phyloP scores from a whole-genome alignment of 2,888 invertebrate genomes.

The Drosophila bunnanda region DNA sequence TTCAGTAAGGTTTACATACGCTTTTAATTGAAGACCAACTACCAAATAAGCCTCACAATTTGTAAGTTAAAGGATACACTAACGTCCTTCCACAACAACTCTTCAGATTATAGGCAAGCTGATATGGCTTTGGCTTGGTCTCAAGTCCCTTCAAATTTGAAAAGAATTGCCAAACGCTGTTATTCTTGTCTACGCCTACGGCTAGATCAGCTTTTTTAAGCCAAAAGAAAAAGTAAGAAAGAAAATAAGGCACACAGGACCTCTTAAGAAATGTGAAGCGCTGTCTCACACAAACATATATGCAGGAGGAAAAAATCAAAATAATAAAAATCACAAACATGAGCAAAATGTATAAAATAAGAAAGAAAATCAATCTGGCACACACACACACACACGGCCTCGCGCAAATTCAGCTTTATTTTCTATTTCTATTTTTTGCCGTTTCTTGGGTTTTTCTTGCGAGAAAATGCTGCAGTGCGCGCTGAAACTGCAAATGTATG shows the following conservation, averaged over 20 bases:
- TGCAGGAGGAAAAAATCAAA: slow-evolving; percentile 30
- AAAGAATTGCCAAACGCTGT: slow-evolving; percentile 23
- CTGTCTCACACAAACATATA: neutral
- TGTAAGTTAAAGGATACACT: neutral
- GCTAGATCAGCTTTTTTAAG: slow-evolving; percentile 5
- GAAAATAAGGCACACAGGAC: slow-evolving; percentile 15
- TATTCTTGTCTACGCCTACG: slow-evolving; percentile 41
- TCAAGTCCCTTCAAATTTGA: slow-evolving; percentile 9
- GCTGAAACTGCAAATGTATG: slow-evolving; percentile 70
- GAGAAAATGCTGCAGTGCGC: slow-evolving; percentile 76
- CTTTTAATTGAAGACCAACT: neutral
- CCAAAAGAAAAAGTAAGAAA: neutral
- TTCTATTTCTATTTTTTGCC: slow-evolving; percentile 65
- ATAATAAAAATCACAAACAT: slow-evolving; percentile 68
- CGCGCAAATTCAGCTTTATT: slow-evolving; percentile 75
- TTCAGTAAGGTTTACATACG: neutral
- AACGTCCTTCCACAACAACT: neutral
- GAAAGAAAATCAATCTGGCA: slow-evolving; percentile 82
- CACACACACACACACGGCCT: neutral
- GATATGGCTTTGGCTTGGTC: slow-evolving; percentile 3
- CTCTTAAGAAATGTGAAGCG: slow-evolving; percentile 5
- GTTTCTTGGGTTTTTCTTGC: slow-evolving; percentile 67
- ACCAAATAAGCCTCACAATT: neutral
- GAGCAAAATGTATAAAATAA: slow-evolving; percentile 65
- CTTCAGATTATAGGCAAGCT: neutral